Base-by-base conservation (phyloP, 2,113 vertebrate genomes). In the Pterophyllum scalare region DNA sequence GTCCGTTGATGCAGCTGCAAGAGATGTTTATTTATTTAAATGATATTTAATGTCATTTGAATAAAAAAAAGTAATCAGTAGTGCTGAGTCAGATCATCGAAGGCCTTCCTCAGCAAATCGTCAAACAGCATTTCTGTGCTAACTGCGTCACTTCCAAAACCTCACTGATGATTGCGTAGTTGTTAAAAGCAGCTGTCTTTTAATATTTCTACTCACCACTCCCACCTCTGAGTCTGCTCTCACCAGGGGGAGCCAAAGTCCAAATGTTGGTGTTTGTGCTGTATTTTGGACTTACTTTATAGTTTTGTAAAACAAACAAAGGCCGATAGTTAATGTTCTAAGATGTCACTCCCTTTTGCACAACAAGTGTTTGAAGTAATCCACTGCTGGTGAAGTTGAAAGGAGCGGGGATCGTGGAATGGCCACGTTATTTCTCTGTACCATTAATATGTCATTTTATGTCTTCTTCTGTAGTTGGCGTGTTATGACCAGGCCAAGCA, bases 401-500 rank as follows among this genome's bases (percentile, higher is more conserved):
- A 43, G 31, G 2, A 9, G 43, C 7, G 20, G 43, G 65, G 19
- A 28, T 28, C 46, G 19, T 17, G 28, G 65, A 70, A 52, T 0
- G 0, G 0, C 2, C 0, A 8, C 10, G 31, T n/a, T 52, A 28
- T 72, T 31, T 72, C 17, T 72, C 19, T 72, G 52, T 52, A 52
- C 65, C 33, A 5, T 26, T 52, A 52, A 72, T 15, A 49, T 19
- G 6, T 7, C 67, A 54, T 6, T 75, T n/a, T 38, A 20, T 38
- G 14, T n/a, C 35, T 40, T 24, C 2, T 81, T 24, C 3, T 81
- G 1, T 17, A 99, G 98, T 88, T 99, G 62, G 97, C 98, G 59
- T 99, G 98, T 79, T 99, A 99, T 0, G 98, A 99, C 92, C 98
- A 99, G 90, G 97, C 97, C 64, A 99, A 99, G 94, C 98, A 99